Evolutionary conservation across 2,797 vertebrate genomes (phyloP), one percentile per base, ranked within the genome.

Genomic region (Hozukius guyotensis): DNA sequence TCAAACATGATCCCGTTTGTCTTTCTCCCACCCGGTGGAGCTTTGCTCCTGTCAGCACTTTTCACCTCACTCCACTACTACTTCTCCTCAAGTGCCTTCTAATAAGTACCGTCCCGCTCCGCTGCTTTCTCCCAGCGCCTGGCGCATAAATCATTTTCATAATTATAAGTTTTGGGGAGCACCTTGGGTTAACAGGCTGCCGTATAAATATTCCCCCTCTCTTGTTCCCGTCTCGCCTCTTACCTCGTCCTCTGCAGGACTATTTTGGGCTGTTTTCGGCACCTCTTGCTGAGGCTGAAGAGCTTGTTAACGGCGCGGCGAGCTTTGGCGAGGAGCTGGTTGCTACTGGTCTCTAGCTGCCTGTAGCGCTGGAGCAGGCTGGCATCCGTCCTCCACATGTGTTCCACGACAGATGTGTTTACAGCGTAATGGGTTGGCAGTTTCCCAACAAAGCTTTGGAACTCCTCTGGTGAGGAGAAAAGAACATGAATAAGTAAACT

Each of bases 281-380:
- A 99, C 82, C 98, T 96, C 94, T 97, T 98, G 94, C 97, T 98
- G 32, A 99, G 97, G 90, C 96, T 97, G 88, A 98, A 99, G 94
- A 99, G 97, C 93, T 97, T 98, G 94, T 97, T 97, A 82, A 97
- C 94, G 9, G 96, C 95, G 87, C 95, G 97, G 71, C 94, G 97
- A 5, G 97, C 97, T 95, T 98, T 99, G 85, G 95, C 85, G 85
- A 97, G 94, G 67, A 99, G 97, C 59, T 96, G 97, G 77, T 91
- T 95, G 95, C 96, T 96, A 84, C 94, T 96, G 90, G 78, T 96
- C 91, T 99, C 97, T 83, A 99, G 96, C 87, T 97, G 97, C 83
- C 97, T 95, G 57, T 98, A 97, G 86, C 97, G 97, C 64, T 97
- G 97, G 22, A 97, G 97, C 87, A 99, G 96, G 87, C 95, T 96